phyloP scores from a whole-genome alignment of 2,888 invertebrate species.

The Itoplectis maculator region DNA sequence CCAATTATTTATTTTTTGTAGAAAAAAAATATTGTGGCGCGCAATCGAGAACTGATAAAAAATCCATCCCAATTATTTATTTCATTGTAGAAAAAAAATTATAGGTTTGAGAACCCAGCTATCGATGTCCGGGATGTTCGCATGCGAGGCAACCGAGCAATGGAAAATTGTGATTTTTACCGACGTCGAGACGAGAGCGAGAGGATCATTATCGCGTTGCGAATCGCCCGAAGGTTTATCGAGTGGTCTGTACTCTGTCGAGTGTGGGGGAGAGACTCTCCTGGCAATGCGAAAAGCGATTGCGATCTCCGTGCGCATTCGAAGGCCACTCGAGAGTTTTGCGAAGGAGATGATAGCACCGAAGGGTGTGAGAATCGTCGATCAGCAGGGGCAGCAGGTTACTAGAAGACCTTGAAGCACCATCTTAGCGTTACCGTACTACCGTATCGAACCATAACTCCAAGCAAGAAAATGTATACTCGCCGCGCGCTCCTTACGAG shows the following conservation, averaged over 20 bases:
- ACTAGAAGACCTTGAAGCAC: slow-evolving; percentile 8
- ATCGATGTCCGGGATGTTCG: background rate
- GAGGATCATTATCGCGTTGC: slow-evolving; percentile 40
- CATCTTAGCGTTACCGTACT: slow-evolving; percentile 20
- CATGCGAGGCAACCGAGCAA: slow-evolving; percentile 1
- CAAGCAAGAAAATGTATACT: slow-evolving; percentile 29
- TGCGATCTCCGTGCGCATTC: slow-evolving; percentile 9
- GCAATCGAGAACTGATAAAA: background rate
- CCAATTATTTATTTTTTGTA: too few relatives aligned
- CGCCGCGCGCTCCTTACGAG: background rate
- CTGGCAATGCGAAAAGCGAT: slow-evolving; percentile 25
- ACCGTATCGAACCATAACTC: slow-evolving; percentile 26
- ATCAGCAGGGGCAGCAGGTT: slow-evolving; percentile 7
- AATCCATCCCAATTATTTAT: background rate
- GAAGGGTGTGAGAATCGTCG: slow-evolving; percentile 41
- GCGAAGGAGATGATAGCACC: slow-evolving; percentile 1
- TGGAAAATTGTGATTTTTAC: slow-evolving; percentile 28
- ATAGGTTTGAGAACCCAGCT: background rate
- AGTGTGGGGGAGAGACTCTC: slow-evolving; percentile 29
- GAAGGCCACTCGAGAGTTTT: slow-evolving; percentile 30
- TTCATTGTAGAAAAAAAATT: background rate
- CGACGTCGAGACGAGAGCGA: background rate
- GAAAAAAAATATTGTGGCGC: too few relatives aligned
- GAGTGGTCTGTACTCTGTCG: background rate
- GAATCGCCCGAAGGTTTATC: slow-evolving; percentile 46